These are phyloP conservation scores for Agrenia bidenticulata DNA, from an alignment of 2,888 invertebrate genomes.

Conservation along the genomic window DNA sequence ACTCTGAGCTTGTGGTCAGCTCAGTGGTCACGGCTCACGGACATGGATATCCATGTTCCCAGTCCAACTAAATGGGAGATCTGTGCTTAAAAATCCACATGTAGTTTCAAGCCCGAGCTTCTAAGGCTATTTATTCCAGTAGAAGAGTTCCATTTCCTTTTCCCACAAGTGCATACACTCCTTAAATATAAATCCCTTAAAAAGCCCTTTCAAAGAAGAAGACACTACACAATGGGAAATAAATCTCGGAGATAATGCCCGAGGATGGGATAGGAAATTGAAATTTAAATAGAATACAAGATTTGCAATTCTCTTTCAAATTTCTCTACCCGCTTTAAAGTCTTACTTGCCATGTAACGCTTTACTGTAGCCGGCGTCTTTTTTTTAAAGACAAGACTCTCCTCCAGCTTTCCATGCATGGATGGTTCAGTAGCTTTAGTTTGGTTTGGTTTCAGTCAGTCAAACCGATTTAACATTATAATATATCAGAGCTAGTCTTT, in stretches of 20 bases:
- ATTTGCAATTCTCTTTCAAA: conserved; percentile 9
- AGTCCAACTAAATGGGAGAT: too few relatives aligned
- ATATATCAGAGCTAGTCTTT: neutral
- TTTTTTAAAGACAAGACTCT: neutral
- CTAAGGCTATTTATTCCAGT: too few relatives aligned
- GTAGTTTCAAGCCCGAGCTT: too few relatives aligned
- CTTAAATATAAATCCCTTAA: conserved; percentile 4
- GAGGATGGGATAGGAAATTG: conserved; percentile 31
- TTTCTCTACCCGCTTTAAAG: neutral
- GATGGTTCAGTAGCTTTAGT: too few relatives aligned
- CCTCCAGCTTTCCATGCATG: neutral
- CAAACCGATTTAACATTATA: conserved; percentile 1
- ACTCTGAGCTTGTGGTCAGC: too few relatives aligned
- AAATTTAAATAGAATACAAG: conserved; percentile 35
- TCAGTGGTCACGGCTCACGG: too few relatives aligned
- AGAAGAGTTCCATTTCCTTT: too few relatives aligned
- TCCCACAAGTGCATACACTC: too few relatives aligned
- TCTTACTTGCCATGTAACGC: neutral
- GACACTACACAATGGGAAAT: neutral
- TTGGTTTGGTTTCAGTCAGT: neutral
- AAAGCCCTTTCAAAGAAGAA: conserved; percentile 1
- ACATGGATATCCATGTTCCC: too few relatives aligned
- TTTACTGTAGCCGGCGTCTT: neutral
- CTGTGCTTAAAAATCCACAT: too few relatives aligned
- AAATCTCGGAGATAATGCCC: conserved; percentile 6